Base-by-base conservation (phyloP, 2,888 invertebrate genomes). In the Tipula helvola region DNA sequence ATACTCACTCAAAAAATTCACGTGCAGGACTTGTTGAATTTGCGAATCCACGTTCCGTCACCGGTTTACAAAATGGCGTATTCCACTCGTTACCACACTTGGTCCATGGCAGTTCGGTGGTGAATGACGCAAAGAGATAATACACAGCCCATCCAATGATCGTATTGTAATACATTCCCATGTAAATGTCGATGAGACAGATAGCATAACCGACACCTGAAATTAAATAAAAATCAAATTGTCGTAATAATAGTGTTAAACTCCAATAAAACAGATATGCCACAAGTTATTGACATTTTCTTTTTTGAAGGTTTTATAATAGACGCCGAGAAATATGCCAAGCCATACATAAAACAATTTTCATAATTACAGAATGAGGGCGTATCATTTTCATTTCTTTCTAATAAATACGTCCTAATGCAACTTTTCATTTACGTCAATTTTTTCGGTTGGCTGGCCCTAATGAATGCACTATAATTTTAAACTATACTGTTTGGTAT, bases 141-240 rank as follows among this genome's bases (percentile, higher is more conserved):
- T 97, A 97, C 87, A 97, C 95, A 84, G 98, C 97, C 97, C 98
- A 98, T 85, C 97, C 97, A 90, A 98, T 98, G 91, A 98, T 97
- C 86, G 98, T 98, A 92, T 98, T 98, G 93, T 98, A 98, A 93
- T 97, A 98, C 96, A 98, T 98, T 89, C 97, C 97, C 95, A 96
- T 96, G 93, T 98, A 98, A 90, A 98, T 94, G 92, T 98, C 98
- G 89, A 98, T 97, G 91, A 98, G 94, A 91, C 98, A 98, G 90
- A 98, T 98, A 10, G 98, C 97, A 92, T 98, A 98, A 87, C 98
- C 98, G 86, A 98, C 96, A 88, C 98, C 98, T 98, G 87, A 87
- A 86, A 87, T 36, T 84, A 84, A 39, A n/a, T 84, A 84, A 84
- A 39, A 39, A 0, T 41, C n/a, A 13, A 84, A 36, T 57, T 57